A percentile compares a stretch with the other conserved stretches of the same genome.
These are phyloP conservation scores for Otolemur crassicaudatus DNA, from an alignment of 2,797 vertebrate species.

Conservation along the genomic window DNA sequence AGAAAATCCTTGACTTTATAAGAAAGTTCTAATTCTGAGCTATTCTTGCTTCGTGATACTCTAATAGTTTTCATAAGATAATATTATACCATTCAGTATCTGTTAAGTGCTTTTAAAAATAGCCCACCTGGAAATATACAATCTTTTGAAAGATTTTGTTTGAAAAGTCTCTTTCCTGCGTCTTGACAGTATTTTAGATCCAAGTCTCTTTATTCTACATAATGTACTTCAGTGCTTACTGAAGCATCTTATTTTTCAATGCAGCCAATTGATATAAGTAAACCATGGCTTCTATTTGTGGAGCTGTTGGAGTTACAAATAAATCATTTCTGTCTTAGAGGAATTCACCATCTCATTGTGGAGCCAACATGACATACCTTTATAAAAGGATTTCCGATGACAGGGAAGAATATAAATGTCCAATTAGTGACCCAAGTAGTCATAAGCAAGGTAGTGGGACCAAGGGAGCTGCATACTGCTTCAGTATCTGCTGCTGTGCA, in stretches of 20 bases:
- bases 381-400: slow-evolving; percentile 18
- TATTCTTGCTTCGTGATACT: neutral
- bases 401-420: neutral
- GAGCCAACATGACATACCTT: neutral
- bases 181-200: neutral
- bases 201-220: neutral
- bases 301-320: neutral
- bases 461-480: neutral
- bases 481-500: neutral
- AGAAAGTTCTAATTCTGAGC: neutral
- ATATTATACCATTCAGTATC: neutral
- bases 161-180: neutral
- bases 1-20: neutral
- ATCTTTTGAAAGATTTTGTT: too few species aligned
- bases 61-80: slow-evolving; percentile 7
- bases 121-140: neutral
- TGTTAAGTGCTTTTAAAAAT: neutral
- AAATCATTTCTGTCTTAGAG: neutral
- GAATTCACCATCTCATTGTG: neutral
- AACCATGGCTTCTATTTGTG: neutral
- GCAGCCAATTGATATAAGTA: neutral
- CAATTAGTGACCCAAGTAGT: neutral
- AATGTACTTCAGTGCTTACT: neutral
- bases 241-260: neutral
- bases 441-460: neutral